Evolutionary conservation across 2,888 invertebrate species (phyloP), one percentile per base, ranked within the genome.

Genomic region (Scotopteryx bipunctaria): DNA sequence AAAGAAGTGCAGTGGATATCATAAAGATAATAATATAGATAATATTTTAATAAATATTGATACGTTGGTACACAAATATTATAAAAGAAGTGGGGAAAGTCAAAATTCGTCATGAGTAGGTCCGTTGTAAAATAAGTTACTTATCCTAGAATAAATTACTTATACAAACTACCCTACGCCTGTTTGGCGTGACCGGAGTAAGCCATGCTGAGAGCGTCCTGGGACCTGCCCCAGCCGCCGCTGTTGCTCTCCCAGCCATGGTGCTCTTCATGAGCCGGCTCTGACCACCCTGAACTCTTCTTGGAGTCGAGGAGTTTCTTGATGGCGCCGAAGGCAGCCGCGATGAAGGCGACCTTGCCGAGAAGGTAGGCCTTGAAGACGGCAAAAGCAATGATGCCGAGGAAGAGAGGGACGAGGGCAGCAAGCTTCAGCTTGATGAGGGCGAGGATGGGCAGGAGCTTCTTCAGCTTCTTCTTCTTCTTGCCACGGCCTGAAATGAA

Each of bases 341-440:
- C 93, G 64, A 96, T 92, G 64, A 97, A 92, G 0, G 96, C 96
- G 63, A 96, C 93, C 91, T 97, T 97, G 67, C 95, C 96, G 61
- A 96, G 92, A 50, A 96, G 88, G 75, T 95, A 92, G 5, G 96
- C 96, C 90, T 97, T 96, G 91, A 96, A 94, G 40, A 96, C 95
- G 17, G 96, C 91, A 55, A 96, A 91, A 19, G 95, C 96, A 61
- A 96, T 93, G 78, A 90, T 89, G 33, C 88, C 96, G 33, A 96
- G 93, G 70, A 94, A 94, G 60, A 96, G 82, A 2, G 96, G 96
- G 58, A 95, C 92, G 49, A 96, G 91, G 8, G 94, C 94, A 33
- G 95, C 94, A 4, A 90, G 92, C 88, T 96, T 96, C 83, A 96
- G 80, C 75, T 95, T 95, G 80, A 96, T 87, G 55, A 96, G 92